Base-by-base conservation (phyloP, 2,888 invertebrate genomes). In the Cylindroiulus punctatus region DNA sequence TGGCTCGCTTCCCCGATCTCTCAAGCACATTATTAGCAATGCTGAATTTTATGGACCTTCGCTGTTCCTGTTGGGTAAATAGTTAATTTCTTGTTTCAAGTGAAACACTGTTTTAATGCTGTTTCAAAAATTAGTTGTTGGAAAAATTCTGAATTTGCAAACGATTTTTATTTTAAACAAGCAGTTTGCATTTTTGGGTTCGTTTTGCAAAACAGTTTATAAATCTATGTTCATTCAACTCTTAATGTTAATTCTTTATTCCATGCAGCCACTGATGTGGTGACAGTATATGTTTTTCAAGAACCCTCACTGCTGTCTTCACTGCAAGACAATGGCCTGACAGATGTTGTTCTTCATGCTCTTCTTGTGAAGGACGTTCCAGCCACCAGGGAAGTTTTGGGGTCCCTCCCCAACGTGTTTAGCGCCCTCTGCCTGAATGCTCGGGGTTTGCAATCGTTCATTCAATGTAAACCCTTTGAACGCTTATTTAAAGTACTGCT, bases 41-140 rank as follows among this genome's bases (percentile, higher is more conserved):
- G 95, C 96, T 0, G 96, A 96, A 89, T 97, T 96, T 90, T 97
- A 97, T 90, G 96, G 96, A 0, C 95, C 96, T 17, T 96, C 96
- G 0, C 91, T 97, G 85, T 97, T 96, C 91, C 91, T 96, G 47
- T 91, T 96, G 84, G 96, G 96, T 88, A 94, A 81, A 26, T 65
- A 26, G 19, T 19, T 47, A 10, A 57, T 52, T 52, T 52, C 52
- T n/a, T 84, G 26, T 81, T 17, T 7, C 65, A 65, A 88, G 88
- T 84, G 52, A 84, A 26, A 10, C 22, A 5, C n/a, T 22, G n/a
- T 36, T 44, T n/a, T 44, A 44, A 5, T n/a, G n/a, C n/a, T n/a
- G n/a, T n/a, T n/a, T n/a, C n/a, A n/a, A n/a, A n/a, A n/a, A n/a
- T n/a, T n/a, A n/a, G n/a, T n/a, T n/a, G n/a, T n/a, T n/a, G n/a